Base-by-base conservation (phyloP, 1,140 invertebrate genomes). In the Aphidius ervi region DNA sequence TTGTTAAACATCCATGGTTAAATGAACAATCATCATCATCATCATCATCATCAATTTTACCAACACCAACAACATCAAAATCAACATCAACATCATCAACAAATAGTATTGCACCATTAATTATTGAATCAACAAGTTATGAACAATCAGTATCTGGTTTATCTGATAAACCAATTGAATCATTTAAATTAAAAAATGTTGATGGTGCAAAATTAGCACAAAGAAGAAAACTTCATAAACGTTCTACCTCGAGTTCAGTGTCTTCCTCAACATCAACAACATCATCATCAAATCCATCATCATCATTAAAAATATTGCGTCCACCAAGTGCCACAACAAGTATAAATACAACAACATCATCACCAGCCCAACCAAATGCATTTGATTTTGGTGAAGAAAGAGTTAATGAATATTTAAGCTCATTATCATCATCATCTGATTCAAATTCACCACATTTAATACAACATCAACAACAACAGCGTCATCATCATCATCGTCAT, bases 1-100 rank as follows among this genome's bases (percentile, higher is more conserved):
- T 94, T 2, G 72, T 82, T 0, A 73, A 76, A 6, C 86, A 88
- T 69, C 75, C 83, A 6, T 94, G 92, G 91, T 59, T 93, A 67
- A 74, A 55, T 62, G 80, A 70, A 68, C 9, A 39, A 67, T 31
- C 56, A 37, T 20, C 20, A 9, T 23, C 37, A 54, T 42, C 52
- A 43, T n/a, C 52, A 9, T 43, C 6, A 31, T 10, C 9, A 3
- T 31, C 4, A 31, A 31, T 31, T 31, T 31, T 31, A 31, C 23
- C 23, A 31, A 31, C 23, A 31, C 2, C 2, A 31, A 31, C 4
- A 31, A 31, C 23, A 46, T 50, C 9, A 9, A 6, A 5, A 37
- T 43, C 41, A 46, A 7, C 40, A 16, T 42, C 8, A 39, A 54
- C 83, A 16, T 6, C 9, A 4, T 1, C 41, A 4, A 39, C 40